Evolutionary conservation across 2,888 invertebrate species (phyloP), one percentile per base, ranked within the genome.

Genomic region (Lymantria monacha): DNA sequence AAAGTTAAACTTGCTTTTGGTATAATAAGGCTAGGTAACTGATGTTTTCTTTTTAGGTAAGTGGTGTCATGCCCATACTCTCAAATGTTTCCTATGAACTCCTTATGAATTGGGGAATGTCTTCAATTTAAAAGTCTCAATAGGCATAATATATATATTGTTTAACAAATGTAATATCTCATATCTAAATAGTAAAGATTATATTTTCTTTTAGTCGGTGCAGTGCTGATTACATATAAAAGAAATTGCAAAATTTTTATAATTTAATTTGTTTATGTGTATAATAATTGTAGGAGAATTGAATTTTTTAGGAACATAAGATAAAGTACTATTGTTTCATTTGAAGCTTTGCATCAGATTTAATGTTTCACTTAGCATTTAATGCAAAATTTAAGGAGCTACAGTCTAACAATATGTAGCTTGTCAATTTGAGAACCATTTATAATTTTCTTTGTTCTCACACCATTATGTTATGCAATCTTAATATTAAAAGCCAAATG

Each of bases 241-340:
- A 72, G 73, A n/a, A n/a, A n/a, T 72, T 74, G 70, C 76, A 77
- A 76, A 69, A 69, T 76, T 77, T 83, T 76, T 65, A 75, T 76
- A 76, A 58, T 72, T 70, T 75, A 77, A 79, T 76, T 74, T 79
- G 80, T 81, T 86, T 81, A 86, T 85, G 81, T 87, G 85, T 90
- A 87, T 81, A 82, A 85, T 89, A 88, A 81, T 22, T 83, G 80
- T 86, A 88, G 83, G 79, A 83, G 83, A 79, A 82, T 80, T 81
- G 84, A 83, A 84, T 85, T 86, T 85, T 77, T 85, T 88, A 90
- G 87, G 73, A 75, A 81, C 78, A 81, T 90, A 87, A 88, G 88
- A 81, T 83, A 83, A 88, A 88, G 84, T 89, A 86, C 81, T 84
- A 83, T 83, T 79, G 82, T 76, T 83, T 85, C 78, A 73, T 74